Evolutionary conservation across 1,140 invertebrate genomes (phyloP).

Genomic region (Rhagoletis pomonella): DNA sequence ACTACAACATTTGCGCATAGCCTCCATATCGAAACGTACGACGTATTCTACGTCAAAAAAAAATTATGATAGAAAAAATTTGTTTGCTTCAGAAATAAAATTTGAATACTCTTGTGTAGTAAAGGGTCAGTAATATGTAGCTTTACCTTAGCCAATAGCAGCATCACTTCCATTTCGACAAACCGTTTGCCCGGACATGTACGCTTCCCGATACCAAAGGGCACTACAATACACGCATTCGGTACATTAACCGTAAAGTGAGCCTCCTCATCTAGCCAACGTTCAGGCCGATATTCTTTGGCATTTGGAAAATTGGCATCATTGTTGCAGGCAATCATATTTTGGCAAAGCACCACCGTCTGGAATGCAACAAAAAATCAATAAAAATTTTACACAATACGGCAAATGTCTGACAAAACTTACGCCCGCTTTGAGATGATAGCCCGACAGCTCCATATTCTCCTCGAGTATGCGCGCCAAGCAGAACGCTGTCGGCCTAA

Average conservation of each 20-base stretch:
- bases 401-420: slow-evolving; percentile 65
- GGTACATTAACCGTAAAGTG: slow-evolving; percentile 72
- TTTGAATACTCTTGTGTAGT: too few species aligned
- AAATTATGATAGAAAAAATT: too few species aligned
- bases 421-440: slow-evolving; percentile 85
- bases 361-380: slow-evolving; percentile 71
- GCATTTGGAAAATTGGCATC: slow-evolving; percentile 87
- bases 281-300: slow-evolving; percentile 84
- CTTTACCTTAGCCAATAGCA: slow-evolving; percentile 83
- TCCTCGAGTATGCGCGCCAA: slow-evolving; percentile 86
- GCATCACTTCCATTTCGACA: slow-evolving; percentile 84
- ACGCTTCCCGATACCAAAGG: slow-evolving; percentile 90
- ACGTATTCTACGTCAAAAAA: too few species aligned
- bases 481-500: slow-evolving; percentile 89
- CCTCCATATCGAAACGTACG: too few species aligned
- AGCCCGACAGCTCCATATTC: slow-evolving; percentile 84
- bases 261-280: slow-evolving; percentile 81
- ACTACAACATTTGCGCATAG: too few species aligned
- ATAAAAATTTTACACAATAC: background rate
- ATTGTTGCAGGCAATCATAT: slow-evolving; percentile 85
- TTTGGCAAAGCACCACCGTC: slow-evolving; percentile 91
- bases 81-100: too few species aligned
- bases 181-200: slow-evolving; percentile 90
- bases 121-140: too few species aligned
- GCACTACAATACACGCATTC: slow-evolving; percentile 80